A percentile compares a stretch with the other conserved stretches of the same genome.
These are phyloP conservation scores for Agonopterix arenella DNA, from an alignment of 2,888 invertebrate species.

Conservation along the genomic window DNA sequence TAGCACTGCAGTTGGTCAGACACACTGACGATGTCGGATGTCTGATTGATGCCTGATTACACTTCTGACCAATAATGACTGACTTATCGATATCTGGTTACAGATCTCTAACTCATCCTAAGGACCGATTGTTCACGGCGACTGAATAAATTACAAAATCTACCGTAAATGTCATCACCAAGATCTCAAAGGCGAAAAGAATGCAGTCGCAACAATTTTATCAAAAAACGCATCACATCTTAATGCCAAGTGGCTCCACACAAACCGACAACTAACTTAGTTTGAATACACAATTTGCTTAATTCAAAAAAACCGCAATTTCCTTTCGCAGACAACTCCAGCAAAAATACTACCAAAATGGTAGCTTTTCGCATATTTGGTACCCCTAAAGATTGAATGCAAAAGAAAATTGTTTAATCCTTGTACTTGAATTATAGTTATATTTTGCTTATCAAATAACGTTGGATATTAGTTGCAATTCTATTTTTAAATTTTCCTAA, in stretches of 20 bases:
- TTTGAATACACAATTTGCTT: slow-evolving; percentile 64
- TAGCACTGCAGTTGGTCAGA: no score
- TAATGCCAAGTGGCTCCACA: no score
- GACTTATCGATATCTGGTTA: no score
- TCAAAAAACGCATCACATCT: slow-evolving; percentile 4
- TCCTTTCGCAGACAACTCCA: slow-evolving; percentile 16
- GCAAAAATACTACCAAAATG: slow-evolving; percentile 24
- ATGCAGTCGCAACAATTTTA: slow-evolving; percentile 16
- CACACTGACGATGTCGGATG: no score
- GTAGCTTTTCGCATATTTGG: slow-evolving; percentile 21
- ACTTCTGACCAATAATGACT: no score
- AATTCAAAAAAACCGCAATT: slow-evolving; percentile 37
- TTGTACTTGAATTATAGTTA: slow-evolving; percentile 55
- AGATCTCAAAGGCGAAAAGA: slow-evolving; percentile 14
- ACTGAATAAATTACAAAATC: no score
- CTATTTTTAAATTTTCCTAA: slow-evolving; percentile 22
- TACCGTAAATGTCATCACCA: slow-evolving; percentile 14
- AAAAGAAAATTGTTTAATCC: slow-evolving; percentile 19
- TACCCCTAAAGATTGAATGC: slow-evolving; percentile 18
- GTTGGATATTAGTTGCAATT: slow-evolving; percentile 55
- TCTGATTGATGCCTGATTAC: no score
- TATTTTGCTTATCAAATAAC: slow-evolving; percentile 53
- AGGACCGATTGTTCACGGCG: no score
- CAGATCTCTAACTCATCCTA: no score
- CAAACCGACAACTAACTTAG: no score